Evolutionary conservation across 2,888 invertebrate species (phyloP).

Genomic region (Drosophila dives): DNA sequence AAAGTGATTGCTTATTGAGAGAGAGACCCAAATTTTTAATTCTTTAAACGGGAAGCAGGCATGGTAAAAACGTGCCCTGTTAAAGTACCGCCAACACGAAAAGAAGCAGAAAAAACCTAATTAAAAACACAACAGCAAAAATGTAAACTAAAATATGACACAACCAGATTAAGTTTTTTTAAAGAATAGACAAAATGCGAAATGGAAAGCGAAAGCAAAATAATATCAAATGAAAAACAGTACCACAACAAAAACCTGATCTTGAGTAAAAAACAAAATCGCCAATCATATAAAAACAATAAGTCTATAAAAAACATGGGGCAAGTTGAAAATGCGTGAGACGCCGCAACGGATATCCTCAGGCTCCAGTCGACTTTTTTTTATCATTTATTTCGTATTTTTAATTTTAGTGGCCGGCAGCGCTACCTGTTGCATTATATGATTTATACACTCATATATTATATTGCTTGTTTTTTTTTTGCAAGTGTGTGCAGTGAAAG

Average conservation of each 20-base stretch:
- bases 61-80: conserved; percentile 30
- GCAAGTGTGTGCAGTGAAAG: conserved; percentile 58
- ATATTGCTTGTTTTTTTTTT: conserved; percentile 22
- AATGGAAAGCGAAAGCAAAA: conserved; percentile 68
- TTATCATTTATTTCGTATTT: neutral
- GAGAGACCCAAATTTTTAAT: conserved; percentile 35
- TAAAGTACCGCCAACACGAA: conserved; percentile 11
- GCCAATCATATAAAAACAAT: conserved; percentile 59
- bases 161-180: conserved; percentile 59
- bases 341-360: conserved; percentile 66
- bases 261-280: conserved; percentile 52
- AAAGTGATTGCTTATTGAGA: conserved; percentile 62
- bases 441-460: conserved; percentile 5
- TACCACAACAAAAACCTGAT: conserved; percentile 32
- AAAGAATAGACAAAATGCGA: conserved; percentile 54
- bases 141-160: conserved; percentile 62
- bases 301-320: conserved; percentile 44
- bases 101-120: conserved; percentile 39
- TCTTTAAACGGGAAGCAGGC: conserved; percentile 15
- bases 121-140: conserved; percentile 31
- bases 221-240: conserved; percentile 32
- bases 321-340: conserved; percentile 41
- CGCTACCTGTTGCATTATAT: conserved; percentile 55
- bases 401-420: conserved; percentile 37
- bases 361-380: conserved; percentile 19